Conservation (phyloP, 1,140 invertebrate species). For the Eumaeus atala region DNA sequence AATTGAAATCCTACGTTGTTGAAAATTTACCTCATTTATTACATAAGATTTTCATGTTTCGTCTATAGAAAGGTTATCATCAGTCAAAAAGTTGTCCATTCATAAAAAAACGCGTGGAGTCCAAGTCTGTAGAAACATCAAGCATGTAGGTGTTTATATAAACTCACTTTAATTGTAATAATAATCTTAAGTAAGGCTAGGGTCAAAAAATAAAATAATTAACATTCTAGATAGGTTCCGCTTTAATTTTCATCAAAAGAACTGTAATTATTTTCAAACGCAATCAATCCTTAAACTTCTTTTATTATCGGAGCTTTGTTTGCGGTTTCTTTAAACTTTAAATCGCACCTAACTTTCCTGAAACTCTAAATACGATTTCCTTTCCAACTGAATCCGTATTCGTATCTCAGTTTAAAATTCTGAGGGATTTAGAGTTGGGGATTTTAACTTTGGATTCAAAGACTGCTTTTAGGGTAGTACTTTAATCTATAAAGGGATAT, state of each 20-base stretch:
- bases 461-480: constrained; percentile 22
- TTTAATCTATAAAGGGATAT: constrained; percentile 19
- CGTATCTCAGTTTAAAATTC: constrained; percentile 53
- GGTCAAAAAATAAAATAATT: too few species aligned
- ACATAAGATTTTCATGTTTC: too few species aligned
- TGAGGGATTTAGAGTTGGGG: constrained; percentile 37
- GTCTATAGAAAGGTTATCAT: too few species aligned
- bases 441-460: constrained; percentile 53
- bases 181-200: too few species aligned
- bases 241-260: constrained; percentile 6
- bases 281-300: constrained; percentile 7
- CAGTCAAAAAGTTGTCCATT: too few species aligned
- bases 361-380: constrained; percentile 46
- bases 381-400: constrained; percentile 49
- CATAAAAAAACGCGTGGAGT: too few species aligned
- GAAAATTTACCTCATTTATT: too few species aligned
- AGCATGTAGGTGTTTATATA: too few species aligned
- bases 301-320: constrained; percentile 15
- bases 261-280: constrained; percentile 2
- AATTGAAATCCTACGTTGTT: too few species aligned
- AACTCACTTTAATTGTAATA: too few species aligned
- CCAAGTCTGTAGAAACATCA: too few species aligned
- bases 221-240: not conserved
- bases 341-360: constrained; percentile 50
- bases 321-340: constrained; percentile 43